Evolutionary conservation across 2,888 invertebrate genomes (phyloP), one percentile per base, ranked within the genome.

Genomic region (Horisme vitalbata): DNA sequence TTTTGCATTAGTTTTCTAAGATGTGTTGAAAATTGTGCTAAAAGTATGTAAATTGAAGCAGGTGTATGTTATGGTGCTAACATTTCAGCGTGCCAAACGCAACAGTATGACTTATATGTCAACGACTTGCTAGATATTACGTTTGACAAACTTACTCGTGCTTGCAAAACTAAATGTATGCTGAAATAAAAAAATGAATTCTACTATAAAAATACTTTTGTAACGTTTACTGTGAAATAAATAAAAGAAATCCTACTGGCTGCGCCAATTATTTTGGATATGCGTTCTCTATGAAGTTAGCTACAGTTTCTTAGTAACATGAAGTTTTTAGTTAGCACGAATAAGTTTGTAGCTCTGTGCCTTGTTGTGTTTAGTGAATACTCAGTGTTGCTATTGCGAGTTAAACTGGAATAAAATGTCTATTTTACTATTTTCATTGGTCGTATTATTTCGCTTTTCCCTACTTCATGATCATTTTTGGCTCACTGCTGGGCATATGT

Each of bases 351-450:
- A 12, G 23, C 5, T 13, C 12, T 20, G 32, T 44, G 36, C 44
- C 36, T 44, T 83, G 81, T 83, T 79, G 74, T 84, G 73, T 81
- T 75, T 63, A 64, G 59, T 65, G 68, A 79, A 85, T 87, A 87
- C 85, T 87, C 85, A 82, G 68, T 79, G 76, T 81, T 83, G 77
- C 82, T 81, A 79, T 78, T 84, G 79, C 75, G 76, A 73, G 83
- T 84, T 84, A 72, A 81, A 72, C 79, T 71, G 75, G 79, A 86
- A 86, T 88, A 87, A 82, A 52, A 88, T 85, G 79, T 87, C 79
- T 89, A 88, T 88, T 88, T 89, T 88, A 87, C 87, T 89, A 89
- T 89, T 89, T 89, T 88, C 89, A 88, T 80, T 83, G 71, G 58
- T 87, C 34, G 85, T 88, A 66, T 88, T 75, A 84, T 83, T 87